phyloP scores from a whole-genome alignment of 2,888 invertebrate genomes.

The Nomada fabriciana region DNA sequence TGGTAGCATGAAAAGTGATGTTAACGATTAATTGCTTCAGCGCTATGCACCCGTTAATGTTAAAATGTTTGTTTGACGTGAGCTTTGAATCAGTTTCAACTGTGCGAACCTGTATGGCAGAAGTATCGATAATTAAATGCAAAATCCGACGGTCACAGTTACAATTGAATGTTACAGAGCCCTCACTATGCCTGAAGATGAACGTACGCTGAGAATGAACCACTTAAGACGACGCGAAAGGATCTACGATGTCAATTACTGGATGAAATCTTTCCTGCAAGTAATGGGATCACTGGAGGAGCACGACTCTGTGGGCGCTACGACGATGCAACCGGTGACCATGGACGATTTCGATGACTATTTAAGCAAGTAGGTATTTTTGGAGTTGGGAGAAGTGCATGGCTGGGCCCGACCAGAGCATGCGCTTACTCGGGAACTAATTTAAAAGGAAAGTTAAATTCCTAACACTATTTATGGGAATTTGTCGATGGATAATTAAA shows the following conservation, averaged over 20 bases:
- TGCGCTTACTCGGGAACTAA: constrained; percentile 68
- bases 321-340: constrained; percentile 95
- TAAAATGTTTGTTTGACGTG: too few relatives aligned
- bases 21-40: too few relatives aligned
- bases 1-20: too few relatives aligned
- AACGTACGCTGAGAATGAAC: constrained; percentile 94
- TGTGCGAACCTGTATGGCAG: too few relatives aligned
- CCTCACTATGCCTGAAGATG: constrained; percentile 95
- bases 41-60: too few relatives aligned
- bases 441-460: constrained; percentile 7
- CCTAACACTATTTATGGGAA: constrained; percentile 17
- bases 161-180: constrained; percentile 86
- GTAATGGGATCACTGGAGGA: constrained; percentile 94
- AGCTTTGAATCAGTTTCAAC: too few relatives aligned
- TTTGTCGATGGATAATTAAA: background rate
- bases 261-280: constrained; percentile 95
- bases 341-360: constrained; percentile 96
- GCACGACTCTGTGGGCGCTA: constrained; percentile 92
- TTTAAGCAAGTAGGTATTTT: constrained; percentile 90
- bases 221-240: constrained; percentile 92
- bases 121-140: too few relatives aligned
- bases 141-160: background rate
- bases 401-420: constrained; percentile 82
- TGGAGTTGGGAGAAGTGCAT: constrained; percentile 71
- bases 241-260: constrained; percentile 93